These are phyloP conservation scores for Leucophenga montana DNA, from an alignment of 2,888 invertebrate species.

Conservation along the genomic window DNA sequence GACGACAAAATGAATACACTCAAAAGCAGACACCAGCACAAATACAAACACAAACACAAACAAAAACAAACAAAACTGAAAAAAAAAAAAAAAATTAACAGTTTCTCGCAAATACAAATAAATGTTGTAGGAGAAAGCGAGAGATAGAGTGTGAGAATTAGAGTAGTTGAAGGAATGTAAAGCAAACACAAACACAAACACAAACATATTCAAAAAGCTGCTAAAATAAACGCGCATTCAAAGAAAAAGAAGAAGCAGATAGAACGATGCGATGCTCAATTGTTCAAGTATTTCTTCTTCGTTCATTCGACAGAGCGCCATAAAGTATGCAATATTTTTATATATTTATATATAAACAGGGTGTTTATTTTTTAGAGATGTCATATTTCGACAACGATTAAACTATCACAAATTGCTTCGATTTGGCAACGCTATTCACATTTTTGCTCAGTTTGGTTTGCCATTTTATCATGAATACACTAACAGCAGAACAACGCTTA, in stretches of 20 bases:
- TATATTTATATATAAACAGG: neutral
- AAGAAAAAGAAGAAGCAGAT: neutral
- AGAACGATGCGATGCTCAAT: slow-evolving; percentile 1
- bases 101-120: neutral
- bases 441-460: too few relatives aligned
- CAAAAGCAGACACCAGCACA: slow-evolving; percentile 14
- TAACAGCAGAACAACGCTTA: too few relatives aligned
- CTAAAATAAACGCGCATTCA: neutral
- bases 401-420: too few relatives aligned
- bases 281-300: slow-evolving; percentile 27
- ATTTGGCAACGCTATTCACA: too few relatives aligned
- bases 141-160: neutral
- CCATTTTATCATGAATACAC: too few relatives aligned
- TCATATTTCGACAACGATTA: too few relatives aligned
- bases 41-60: slow-evolving; percentile 13
- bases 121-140: too few relatives aligned
- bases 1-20: slow-evolving; percentile 15
- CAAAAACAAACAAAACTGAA: neutral
- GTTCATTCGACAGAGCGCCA: slow-evolving; percentile 41
- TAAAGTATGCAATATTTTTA: slow-evolving; percentile 65
- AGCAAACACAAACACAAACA: slow-evolving; percentile 4
- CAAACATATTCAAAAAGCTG: neutral
- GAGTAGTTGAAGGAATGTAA: neutral
- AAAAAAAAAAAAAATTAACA: neutral
- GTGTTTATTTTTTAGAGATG: too few relatives aligned